phyloP scores from a whole-genome alignment of 2,888 invertebrate genomes.

The Trichacis sp. region DNA sequence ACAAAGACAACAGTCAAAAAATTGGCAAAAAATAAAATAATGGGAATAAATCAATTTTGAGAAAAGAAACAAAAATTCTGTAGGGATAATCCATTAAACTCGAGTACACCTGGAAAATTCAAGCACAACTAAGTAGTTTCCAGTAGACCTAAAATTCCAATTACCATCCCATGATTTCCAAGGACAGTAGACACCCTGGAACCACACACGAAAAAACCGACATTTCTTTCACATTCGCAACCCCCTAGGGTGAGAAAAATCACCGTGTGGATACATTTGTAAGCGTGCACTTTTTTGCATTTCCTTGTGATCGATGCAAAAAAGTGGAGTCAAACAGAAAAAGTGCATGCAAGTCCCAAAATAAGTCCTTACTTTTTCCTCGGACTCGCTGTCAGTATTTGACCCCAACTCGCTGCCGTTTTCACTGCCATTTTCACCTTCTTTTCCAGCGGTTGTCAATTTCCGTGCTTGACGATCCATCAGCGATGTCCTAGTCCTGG shows the following conservation, averaged over 20 bases:
- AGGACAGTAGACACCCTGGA: no score
- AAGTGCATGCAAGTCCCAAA: constrained; percentile 44
- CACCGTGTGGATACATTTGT: constrained; percentile 52
- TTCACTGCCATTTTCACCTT: constrained; percentile 79
- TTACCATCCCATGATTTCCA: no score
- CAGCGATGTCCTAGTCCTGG: constrained; percentile 88
- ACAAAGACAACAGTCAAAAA: no score
- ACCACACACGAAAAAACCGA: no score
- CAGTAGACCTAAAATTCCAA: no score
- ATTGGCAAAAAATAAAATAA: no score
- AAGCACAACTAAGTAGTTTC: no score
- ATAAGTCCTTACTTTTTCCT: constrained; percentile 93
- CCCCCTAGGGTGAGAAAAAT: constrained; percentile 7
- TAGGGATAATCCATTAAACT: no score
- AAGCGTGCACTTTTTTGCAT: constrained; percentile 41
- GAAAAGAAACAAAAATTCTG: no score
- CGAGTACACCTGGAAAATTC: no score
- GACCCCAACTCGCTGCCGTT: constrained; percentile 87
- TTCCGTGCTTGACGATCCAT: constrained; percentile 89
- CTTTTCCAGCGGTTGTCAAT: constrained; percentile 77
- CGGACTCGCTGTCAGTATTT: constrained; percentile 89
- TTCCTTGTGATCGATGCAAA: constrained; percentile 27
- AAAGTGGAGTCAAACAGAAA: constrained; percentile 37
- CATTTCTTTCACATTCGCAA: not conserved
- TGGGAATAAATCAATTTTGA: no score